Base-by-base conservation (phyloP, 2,797 vertebrate genomes). In the Propithecus perrieri region DNA sequence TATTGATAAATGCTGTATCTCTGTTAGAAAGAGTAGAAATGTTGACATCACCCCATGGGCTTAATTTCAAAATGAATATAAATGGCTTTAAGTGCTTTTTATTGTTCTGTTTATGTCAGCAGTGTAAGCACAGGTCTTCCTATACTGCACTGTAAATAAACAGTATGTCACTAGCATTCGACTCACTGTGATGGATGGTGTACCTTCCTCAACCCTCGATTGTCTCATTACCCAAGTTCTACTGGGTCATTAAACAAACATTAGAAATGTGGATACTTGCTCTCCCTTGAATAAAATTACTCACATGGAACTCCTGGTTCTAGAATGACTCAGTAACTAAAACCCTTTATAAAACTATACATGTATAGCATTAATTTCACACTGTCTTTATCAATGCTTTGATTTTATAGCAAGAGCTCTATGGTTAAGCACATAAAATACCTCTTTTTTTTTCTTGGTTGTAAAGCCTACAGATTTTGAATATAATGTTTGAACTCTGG, bases 51-150 rank as follows among this genome's bases (percentile, higher is more conserved):
- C 38, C 4, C 11, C 28, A 20, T 4, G 46, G 55, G 59, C 89
- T 97, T 96, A 94, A n/a, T 84, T 97, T 95, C 75, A 20, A 69
- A 92, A 93, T 95, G 75, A 93, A 96, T 94, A 50, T 63, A 91
- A 90, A 50, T 76, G 59, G 11, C 1, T 94, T 76, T 94, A 59
- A 90, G 69, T 95, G 81, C 57, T 33, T 65, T 97, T 15, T 55
- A 88, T 87, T 91, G 86, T 87, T 90, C 79, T 91, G 43, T 78
- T 89, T 90, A 61, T 92, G 61, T 63, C 43, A 4, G 18, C 87
- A 10, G 11, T 86, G 1, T 74, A 50, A 93, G 63, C 10, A 65
- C 3, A 83, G 87, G 85, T 93, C 85, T 79, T 79, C 18, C 10
- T 63, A 59, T 71, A 41, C 75, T 86, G 83, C 88, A 71, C 2